Base-by-base conservation (phyloP, 1,140 invertebrate species). In the Doryteuthis pealeii region DNA sequence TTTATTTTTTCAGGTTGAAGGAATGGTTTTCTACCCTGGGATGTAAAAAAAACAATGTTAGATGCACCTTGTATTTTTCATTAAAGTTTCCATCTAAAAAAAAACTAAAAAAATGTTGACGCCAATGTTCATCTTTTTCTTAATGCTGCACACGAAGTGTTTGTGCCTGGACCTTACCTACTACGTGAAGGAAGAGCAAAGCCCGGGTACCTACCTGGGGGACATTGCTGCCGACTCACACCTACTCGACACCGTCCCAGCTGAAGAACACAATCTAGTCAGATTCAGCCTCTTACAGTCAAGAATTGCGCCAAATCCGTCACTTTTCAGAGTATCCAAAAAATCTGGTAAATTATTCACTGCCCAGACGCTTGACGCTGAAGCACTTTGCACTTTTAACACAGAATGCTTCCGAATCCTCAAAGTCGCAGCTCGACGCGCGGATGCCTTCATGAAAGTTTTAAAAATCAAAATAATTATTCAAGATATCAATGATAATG, bases 401-500 rank as follows among this genome's bases (percentile, higher is more conserved):
- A 14, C 28, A 28, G 65, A 67, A 14, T 28, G 28, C 65, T 67
- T 32, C 12, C 32, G 26, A 28, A 67, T 28, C 28, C 28, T 31
- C 12, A 67, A 15, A 28, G 26, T 32, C 14, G 32, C 28, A 10
- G 65, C 32, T 8, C 28, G 65, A 32, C 12, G 65, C 14, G 32
- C 65, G 35, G 35, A 10, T 10, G 3, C 3, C 10, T 40, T 40
- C 10, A 40, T 40, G 35, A 40, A 40, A 40, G 10, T 40, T 10
- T 10, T 40, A 3, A 40, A 40, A 40, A 40, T 40, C 35, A 40
- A 40, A 40, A 40, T 40, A 40, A 10, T 40, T 40, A 40, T 40
- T 0, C 90, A 91, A 54, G 95, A 97, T 0, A 79, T 86, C 1
- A 91, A 91, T 72, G 94, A 94, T 0, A 92, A 93, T 74, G 91